Evolutionary conservation across 1,140 invertebrate species (phyloP), one percentile per base, ranked within the genome.

Genomic region (Zaprionus vittiger): DNA sequence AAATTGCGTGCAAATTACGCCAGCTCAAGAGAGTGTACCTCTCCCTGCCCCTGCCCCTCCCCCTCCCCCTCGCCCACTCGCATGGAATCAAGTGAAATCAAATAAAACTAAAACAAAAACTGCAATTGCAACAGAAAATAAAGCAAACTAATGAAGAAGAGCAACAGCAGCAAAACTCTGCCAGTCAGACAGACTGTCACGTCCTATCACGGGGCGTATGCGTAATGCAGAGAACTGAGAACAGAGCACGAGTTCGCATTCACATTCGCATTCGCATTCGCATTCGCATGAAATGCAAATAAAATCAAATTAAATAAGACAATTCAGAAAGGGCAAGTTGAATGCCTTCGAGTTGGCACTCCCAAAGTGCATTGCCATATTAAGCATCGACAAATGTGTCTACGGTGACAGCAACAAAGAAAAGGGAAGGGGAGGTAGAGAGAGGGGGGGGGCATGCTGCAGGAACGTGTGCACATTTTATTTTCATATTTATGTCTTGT

Each of bases 311-410:
- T 15, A 44, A 52, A 68, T 38, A 49, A 67, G 37, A 68, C 64
- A 66, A 37, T 66, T 47, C 41, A 17, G 41, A 52, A 73, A 60
- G 26, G 20, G 64, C 56, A 68, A 67, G 71, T 73, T 73, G 71
- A 73, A 73, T 55, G 75, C 12, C 63, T 63, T 17, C 47, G 20
- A 54, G 11, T 28, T 60, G 73, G 44, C 68, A 63, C 73, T 61
- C 69, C 69, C 71, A 71, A 81, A 86, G 75, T 84, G 82, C 82
- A 84, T 79, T 84, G 82, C 71, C 83, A 86, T 82, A 84, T 86
- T 84, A 79, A 86, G 66, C 79, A 70, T 66, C 70, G 28, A 72
- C 31, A 57, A 22, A 17, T 20, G 15, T 69, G 77, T 76, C 79
- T 65, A 73, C 79, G 62, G 55, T 59, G 79, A 62, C 34, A 59